Percentiles rank a stretch among this genome's conserved stretches.
These are phyloP conservation scores for Agelastica alni DNA, from an alignment of 2,888 invertebrate genomes.

Conservation along the genomic window DNA sequence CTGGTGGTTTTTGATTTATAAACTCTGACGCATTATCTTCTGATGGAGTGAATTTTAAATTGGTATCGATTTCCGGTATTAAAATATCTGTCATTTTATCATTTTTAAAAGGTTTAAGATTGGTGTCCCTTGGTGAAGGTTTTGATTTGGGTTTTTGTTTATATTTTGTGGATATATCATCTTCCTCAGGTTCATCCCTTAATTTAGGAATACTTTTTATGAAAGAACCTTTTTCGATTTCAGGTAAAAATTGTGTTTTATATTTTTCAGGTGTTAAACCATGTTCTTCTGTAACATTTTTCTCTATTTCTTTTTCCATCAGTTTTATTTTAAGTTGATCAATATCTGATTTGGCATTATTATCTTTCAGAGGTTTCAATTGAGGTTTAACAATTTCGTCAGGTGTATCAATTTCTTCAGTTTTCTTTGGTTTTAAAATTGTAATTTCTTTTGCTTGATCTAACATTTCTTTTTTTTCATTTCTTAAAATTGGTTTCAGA, in stretches of 20 bases:
- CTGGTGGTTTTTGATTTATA: slow-evolving; percentile 40
- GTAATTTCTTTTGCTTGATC: slow-evolving; percentile 41
- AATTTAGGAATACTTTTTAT: slow-evolving; percentile 46
- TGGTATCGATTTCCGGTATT: slow-evolving; percentile 9
- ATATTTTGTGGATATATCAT: slow-evolving; percentile 52
- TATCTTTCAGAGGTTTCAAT: slow-evolving; percentile 54
- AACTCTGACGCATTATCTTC: too few species aligned
- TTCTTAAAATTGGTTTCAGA: slow-evolving; percentile 49
- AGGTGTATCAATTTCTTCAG: neutral
- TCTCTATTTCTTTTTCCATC: neutral
- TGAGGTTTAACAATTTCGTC: slow-evolving; percentile 30
- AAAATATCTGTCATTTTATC: slow-evolving; percentile 48
- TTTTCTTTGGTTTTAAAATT: slow-evolving; percentile 40
- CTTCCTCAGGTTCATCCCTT: slow-evolving; percentile 48
- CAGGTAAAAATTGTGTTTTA: slow-evolving; percentile 1
- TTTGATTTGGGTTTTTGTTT: slow-evolving; percentile 49
- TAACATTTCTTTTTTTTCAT: slow-evolving; percentile 41
- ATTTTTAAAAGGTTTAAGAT: slow-evolving; percentile 50
- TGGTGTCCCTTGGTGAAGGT: slow-evolving; percentile 48
- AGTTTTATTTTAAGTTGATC: slow-evolving; percentile 45
- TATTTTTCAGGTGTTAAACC: slow-evolving; percentile 2
- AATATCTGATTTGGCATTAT: slow-evolving; percentile 52
- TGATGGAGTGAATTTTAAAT: too few species aligned
- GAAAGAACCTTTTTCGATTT: slow-evolving; percentile 42
- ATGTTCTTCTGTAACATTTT: neutral